Conservation (phyloP, 2,113 vertebrate genomes). For the Tragelaphus scriptus region DNA sequence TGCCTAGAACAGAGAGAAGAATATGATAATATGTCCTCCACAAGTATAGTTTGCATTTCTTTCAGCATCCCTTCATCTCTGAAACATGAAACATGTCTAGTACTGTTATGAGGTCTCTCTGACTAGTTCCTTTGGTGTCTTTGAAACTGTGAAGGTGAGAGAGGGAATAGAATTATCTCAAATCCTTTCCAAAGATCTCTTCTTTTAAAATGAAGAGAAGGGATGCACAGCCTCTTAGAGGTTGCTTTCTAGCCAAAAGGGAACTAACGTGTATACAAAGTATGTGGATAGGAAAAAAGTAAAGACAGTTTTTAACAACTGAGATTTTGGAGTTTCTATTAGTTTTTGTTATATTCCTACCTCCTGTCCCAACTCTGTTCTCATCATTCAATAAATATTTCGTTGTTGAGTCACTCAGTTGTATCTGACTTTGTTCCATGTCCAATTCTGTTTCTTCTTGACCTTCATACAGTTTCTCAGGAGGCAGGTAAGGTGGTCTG, state of each 20-base stretch:
- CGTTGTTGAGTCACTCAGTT: not conserved
- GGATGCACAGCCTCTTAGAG: not conserved
- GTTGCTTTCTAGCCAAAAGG: not conserved
- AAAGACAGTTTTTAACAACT: not conserved
- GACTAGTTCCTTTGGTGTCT: not conserved
- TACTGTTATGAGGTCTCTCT: not conserved
- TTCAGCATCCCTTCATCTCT: not conserved
- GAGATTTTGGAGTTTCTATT: not conserved
- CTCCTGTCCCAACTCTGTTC: not conserved
- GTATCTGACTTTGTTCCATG: not conserved
- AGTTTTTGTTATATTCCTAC: not conserved
- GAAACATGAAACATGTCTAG: not conserved
- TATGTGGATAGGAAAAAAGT: not conserved
- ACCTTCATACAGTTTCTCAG: not conserved
- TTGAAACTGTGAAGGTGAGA: not conserved
- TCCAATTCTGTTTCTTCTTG: not conserved
- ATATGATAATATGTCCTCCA: not conserved
- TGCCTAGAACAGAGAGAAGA: not conserved
- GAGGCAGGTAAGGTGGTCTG: not conserved
- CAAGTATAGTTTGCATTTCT: constrained; percentile 15
- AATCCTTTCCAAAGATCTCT: not conserved
- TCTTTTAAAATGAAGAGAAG: not conserved
- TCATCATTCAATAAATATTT: not conserved
- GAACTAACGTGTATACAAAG: not conserved
- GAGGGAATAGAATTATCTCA: not conserved